phyloP scores from a whole-genome alignment of 2,888 invertebrate species.

The Charanyca ferruginea region DNA sequence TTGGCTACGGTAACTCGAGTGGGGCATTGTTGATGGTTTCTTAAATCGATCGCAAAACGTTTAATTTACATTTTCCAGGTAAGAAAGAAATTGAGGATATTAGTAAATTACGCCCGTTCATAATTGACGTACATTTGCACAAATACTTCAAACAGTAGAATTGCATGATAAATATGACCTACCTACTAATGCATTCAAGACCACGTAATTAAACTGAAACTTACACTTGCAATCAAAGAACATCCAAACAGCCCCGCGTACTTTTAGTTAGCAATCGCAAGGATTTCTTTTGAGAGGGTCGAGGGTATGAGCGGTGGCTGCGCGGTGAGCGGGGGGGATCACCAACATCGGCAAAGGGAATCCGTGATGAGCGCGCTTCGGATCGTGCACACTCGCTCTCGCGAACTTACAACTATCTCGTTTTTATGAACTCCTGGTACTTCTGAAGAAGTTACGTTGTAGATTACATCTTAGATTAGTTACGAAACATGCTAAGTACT shows the following conservation, averaged over 20 bases:
- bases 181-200: constrained; percentile 18
- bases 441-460: constrained; percentile 34
- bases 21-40: not conserved
- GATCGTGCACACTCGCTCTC: constrained; percentile 55
- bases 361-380: constrained; percentile 76
- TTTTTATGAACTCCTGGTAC: constrained; percentile 62
- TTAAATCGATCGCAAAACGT: not conserved
- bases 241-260: constrained; percentile 56
- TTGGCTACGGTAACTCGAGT: not conserved
- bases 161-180: not conserved
- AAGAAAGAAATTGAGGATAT: not conserved
- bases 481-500: constrained; percentile 1
- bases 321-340: constrained; percentile 25
- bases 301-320: constrained; percentile 37
- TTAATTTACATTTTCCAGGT: not conserved
- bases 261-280: constrained; percentile 66
- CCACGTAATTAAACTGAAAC: constrained; percentile 56
- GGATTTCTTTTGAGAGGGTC: constrained; percentile 67
- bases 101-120: not conserved
- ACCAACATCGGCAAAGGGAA: constrained; percentile 77
- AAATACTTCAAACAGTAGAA: not conserved
- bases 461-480: constrained; percentile 46
- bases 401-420: constrained; percentile 56
- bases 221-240: constrained; percentile 49
- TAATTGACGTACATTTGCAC: not conserved